A percentile compares a stretch with the other conserved stretches of the same genome.
phyloP scores from a whole-genome alignment of 1,140 invertebrate species.

The Zaprionus lachaisei region DNA sequence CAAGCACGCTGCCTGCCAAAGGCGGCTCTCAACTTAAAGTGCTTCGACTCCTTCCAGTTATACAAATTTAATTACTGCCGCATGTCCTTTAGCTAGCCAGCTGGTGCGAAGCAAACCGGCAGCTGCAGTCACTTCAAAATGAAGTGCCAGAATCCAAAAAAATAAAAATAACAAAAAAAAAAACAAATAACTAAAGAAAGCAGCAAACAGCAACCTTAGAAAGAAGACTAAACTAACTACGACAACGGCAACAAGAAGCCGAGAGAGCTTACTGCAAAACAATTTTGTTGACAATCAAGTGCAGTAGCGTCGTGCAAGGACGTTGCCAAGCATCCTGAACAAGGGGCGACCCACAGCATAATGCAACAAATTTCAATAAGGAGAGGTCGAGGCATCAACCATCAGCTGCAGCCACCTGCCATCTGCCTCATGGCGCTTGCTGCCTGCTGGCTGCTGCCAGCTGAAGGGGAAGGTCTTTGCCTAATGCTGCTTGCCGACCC shows the following conservation, averaged over 20 bases:
- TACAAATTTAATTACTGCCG: slow-evolving; percentile 72
- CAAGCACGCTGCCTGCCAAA: slow-evolving; percentile 16
- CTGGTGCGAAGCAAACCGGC: slow-evolving; percentile 22
- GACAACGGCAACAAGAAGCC: slow-evolving; percentile 23
- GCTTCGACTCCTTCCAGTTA: slow-evolving; percentile 28
- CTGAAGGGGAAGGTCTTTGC: slow-evolving; percentile 6
- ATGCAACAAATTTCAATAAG: slow-evolving; percentile 80
- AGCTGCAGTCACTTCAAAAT: slow-evolving; percentile 68
- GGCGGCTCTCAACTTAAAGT: slow-evolving; percentile 18
- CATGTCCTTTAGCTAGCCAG: slow-evolving; percentile 58
- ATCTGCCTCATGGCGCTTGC: slow-evolving; percentile 13
- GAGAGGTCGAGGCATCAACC: slow-evolving; percentile 24
- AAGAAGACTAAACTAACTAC: slow-evolving; percentile 5
- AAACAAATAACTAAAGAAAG: slow-evolving; percentile 16
- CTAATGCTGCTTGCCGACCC: slow-evolving; percentile 19
- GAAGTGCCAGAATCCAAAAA: slow-evolving; percentile 54
- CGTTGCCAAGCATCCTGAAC: slow-evolving; percentile 55
- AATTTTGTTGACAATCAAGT: slow-evolving; percentile 81
- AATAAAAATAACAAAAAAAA: slow-evolving; percentile 16
- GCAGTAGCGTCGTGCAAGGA: slow-evolving; percentile 66
- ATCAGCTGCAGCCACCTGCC: slow-evolving; percentile 48
- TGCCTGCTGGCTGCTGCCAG: not conserved
- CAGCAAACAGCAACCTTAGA: not conserved
- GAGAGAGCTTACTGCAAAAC: slow-evolving; percentile 58
- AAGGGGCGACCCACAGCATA: slow-evolving; percentile 49